A percentile compares a stretch with the other conserved stretches of the same genome.
phyloP scores from a whole-genome alignment of 2,797 vertebrate genomes.

The Sciurus carolinensis region DNA sequence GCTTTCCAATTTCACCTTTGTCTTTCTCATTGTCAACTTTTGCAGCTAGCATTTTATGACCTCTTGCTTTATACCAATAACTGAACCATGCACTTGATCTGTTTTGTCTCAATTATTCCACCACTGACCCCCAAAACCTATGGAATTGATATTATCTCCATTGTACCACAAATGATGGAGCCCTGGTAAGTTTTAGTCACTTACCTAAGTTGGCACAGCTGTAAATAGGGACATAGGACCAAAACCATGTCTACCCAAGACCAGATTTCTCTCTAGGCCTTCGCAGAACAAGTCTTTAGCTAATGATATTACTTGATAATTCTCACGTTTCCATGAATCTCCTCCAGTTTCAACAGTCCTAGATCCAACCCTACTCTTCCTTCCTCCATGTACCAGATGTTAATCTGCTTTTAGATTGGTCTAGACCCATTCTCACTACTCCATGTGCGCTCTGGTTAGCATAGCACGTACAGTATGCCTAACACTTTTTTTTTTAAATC shows the following conservation, averaged over 20 bases:
- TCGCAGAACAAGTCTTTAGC: not conserved
- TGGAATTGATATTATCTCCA: not conserved
- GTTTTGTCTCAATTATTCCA: not conserved
- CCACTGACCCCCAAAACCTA: not conserved
- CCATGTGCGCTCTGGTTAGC: slow-evolving; percentile 46
- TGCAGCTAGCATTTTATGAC: not conserved
- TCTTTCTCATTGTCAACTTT: not conserved
- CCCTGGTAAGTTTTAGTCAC: not conserved
- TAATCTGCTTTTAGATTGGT: not conserved
- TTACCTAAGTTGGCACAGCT: not conserved
- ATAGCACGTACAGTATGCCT: not conserved
- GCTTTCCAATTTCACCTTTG: not conserved
- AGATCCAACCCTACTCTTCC: not conserved
- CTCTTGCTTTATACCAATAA: not conserved
- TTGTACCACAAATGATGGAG: not conserved
- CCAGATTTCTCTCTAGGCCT: not conserved
- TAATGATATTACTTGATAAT: not conserved
- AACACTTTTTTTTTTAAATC: not conserved
- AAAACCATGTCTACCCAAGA: not conserved
- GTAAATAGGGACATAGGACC: not conserved
- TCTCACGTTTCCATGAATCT: not conserved
- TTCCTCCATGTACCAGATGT: not conserved
- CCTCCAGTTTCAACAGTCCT: not conserved
- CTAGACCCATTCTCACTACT: not conserved
- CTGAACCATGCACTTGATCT: not conserved